Evolutionary conservation across 2,113 vertebrate genomes (phyloP), one percentile per base, ranked within the genome.

Genomic region (Drymodes brunneopygia): DNA sequence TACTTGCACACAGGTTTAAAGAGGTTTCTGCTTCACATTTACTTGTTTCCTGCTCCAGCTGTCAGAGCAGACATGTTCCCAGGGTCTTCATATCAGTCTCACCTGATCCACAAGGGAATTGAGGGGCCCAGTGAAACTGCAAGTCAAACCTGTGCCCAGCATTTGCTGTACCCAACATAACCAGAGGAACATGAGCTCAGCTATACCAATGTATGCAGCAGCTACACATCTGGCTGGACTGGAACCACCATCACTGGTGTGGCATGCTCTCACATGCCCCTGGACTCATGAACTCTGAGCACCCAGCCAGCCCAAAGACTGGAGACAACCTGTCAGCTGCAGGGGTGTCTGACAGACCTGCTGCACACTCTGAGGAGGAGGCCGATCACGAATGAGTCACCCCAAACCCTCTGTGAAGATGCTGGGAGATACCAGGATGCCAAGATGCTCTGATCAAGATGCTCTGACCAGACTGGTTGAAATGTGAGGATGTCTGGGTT

Each of bases 111-210:
- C 1, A 0, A 36, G 27, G 56, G 18, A 73, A 78, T 7, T 8
- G 4, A 70, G 35, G 9, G 12, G 8, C 16, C 5, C 42, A 23
- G 16, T 29, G 67, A 53, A 65, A 70, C 6, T 1, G 0, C 20
- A 81, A 65, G 33, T 25, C 0, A 0, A 92, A 54, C 29, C 60
- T 3, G 0, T n/a, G 50, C 54, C 73, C 20, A 9, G 11, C 17
- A 54, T 35, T 5, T 67, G 66, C 58, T 72, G 27, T 20, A 42
- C 20, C 20, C 22, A 42, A 86, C 58, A 73, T 11, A 83, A 70
- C 8, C 25, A 70, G 53, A 81, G 0, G 7, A 38, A 84, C 27
- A 29, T 1, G 3, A 94, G 67, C 54, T 47, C 72, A 62, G 38
- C 60, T 50, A 11, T 57, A n/a, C 54, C 77, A 35, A 2, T 0